Percentiles rank a stretch among this genome's conserved stretches.
Conservation (phyloP, 2,113 vertebrate genomes). For the Choloepus hoffmanni region DNA sequence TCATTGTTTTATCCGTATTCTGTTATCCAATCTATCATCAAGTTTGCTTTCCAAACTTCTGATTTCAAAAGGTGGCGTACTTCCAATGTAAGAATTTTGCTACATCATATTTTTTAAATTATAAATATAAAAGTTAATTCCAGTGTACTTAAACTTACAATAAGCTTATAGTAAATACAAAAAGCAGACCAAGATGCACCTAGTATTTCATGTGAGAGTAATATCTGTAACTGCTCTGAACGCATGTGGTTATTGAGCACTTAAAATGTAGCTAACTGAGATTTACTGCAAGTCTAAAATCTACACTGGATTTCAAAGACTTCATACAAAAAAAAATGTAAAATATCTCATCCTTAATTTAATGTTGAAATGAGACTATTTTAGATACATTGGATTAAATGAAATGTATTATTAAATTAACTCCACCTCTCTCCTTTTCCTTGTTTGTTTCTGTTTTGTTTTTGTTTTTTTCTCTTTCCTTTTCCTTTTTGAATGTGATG, state of each 20-base stretch:
- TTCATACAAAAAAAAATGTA: not conserved
- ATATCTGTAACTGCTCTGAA: not conserved
- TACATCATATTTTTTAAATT: not conserved
- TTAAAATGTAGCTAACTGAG: not conserved
- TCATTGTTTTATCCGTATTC: not conserved
- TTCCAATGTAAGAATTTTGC: not conserved
- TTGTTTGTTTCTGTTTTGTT: not conserved
- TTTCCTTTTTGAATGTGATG: slow-evolving; percentile 12
- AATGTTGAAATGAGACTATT: slow-evolving; percentile 44
- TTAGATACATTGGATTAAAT: not conserved
- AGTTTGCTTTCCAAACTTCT: slow-evolving; percentile 1
- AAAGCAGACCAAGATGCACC: not conserved
- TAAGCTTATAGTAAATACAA: not conserved
- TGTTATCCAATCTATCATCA: not conserved
- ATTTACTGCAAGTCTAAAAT: not conserved
- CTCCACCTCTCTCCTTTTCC: not conserved
- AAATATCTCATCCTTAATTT: not conserved
- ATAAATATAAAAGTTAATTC: slow-evolving; percentile 32
- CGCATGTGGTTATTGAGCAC: not conserved
- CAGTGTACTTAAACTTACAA: not conserved
- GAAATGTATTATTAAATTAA: slow-evolving; percentile 16
- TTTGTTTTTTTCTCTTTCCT: not conserved
- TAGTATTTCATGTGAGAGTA: not conserved
- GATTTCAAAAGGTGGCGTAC: not conserved
- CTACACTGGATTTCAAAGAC: not conserved